phyloP scores from a whole-genome alignment of 2,113 vertebrate species.

The Brachyhypopomus gauderio region DNA sequence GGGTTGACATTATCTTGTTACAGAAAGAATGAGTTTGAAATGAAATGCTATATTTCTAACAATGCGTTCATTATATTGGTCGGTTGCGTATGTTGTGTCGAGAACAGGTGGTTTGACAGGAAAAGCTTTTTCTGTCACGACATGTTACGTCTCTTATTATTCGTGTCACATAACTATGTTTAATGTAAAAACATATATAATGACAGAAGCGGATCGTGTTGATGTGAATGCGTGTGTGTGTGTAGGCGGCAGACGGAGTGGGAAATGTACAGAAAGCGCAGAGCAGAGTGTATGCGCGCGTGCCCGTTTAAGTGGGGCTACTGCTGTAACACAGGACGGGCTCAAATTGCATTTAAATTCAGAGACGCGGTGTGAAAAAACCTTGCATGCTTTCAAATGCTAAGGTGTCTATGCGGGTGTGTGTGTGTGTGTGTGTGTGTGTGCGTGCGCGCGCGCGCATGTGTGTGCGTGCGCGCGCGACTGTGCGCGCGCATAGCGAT shows the following conservation, averaged over 20 bases:
- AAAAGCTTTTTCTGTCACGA: slow-evolving; percentile 28
- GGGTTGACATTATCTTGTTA: not conserved
- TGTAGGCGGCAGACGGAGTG: not conserved
- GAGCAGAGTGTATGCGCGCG: slow-evolving; percentile 26
- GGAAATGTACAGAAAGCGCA: not conserved
- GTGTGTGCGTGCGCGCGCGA: no score
- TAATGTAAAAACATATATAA: no score
- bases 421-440: not conserved
- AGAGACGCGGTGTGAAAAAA: not conserved
- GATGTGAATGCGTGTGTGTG: slow-evolving; percentile 1
- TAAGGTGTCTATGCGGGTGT: no score
- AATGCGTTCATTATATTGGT: slow-evolving; percentile 48
- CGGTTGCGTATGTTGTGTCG: slow-evolving; percentile 6
- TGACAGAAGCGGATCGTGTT: not conserved
- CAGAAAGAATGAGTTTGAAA: slow-evolving; percentile 23
- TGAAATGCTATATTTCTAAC: slow-evolving; percentile 32
- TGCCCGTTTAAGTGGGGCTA: slow-evolving; percentile 3
- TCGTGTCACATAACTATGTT: not conserved
- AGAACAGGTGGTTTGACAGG: slow-evolving; percentile 77
- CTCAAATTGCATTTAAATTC: slow-evolving; percentile 26
- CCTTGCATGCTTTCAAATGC: no score
- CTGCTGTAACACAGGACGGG: slow-evolving; percentile 35
- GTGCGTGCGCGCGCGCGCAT: not conserved
- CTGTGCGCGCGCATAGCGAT: slow-evolving; percentile 4
- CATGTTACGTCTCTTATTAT: not conserved